These are phyloP conservation scores for Dendropsophus ebraccatus DNA, from an alignment of 2,113 vertebrate species.

Conservation along the genomic window DNA sequence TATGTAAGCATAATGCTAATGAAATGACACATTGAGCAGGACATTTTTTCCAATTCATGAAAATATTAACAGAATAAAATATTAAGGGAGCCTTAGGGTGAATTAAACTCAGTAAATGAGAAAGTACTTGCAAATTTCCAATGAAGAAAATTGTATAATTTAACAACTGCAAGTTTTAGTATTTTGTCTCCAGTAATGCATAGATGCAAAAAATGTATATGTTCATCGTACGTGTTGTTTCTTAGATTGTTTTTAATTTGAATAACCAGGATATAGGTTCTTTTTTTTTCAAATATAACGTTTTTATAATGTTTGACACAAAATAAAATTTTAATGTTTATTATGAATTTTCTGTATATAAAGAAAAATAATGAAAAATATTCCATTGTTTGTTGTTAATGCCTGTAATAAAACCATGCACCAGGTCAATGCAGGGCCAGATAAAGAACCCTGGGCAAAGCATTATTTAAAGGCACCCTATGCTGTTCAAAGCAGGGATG, in stretches of 20 bases:
- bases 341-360: no score
- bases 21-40: conserved; percentile 29
- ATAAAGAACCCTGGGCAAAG: no score
- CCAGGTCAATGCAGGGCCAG: no score
- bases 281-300: no score
- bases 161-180: not conserved
- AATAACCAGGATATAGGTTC: not conserved
- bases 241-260: not conserved
- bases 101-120: not conserved
- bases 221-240: not conserved
- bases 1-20: conserved; percentile 15
- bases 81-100: conserved; percentile 34
- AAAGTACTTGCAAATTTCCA: not conserved
- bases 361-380: no score
- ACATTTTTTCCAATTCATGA: conserved; percentile 10
- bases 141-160: not conserved
- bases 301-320: no score
- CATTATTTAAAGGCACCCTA: no score
- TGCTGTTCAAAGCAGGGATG: no score
- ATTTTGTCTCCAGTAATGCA: not conserved
- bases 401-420: no score
- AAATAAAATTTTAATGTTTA: no score
- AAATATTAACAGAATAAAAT: conserved; percentile 40
- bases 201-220: not conserved
- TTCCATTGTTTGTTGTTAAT: no score